Conservation (phyloP, 2,797 vertebrate genomes). For the Sebastiscus tertius region DNA sequence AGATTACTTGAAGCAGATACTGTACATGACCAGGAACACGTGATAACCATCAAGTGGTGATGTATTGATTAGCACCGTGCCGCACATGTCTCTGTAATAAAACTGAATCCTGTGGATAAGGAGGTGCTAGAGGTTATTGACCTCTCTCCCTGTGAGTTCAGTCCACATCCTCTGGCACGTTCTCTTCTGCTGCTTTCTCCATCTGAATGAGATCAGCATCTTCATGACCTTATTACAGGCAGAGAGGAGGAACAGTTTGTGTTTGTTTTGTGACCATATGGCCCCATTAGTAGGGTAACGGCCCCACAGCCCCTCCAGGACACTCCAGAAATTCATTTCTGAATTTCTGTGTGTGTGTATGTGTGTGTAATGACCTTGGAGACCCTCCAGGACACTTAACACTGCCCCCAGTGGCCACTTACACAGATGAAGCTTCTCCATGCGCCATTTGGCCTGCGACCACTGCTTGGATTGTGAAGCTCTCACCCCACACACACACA, state of each 20-base stretch:
- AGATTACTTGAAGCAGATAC: not conserved
- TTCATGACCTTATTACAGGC: conserved; percentile 80
- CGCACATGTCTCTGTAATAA: not conserved
- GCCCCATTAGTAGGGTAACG: conserved; percentile 86
- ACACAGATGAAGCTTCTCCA: conserved; percentile 61
- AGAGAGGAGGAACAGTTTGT: conserved; percentile 77
- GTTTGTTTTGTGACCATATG: conserved; percentile 88
- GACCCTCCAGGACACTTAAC: conserved; percentile 73
- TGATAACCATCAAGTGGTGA: not conserved
- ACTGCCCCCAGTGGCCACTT: conserved; percentile 74
- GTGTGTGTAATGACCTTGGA: conserved; percentile 61
- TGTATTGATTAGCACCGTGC: not conserved
- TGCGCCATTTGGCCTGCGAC: conserved; percentile 62
- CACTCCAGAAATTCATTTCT: conserved; percentile 50
- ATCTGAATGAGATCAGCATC: conserved; percentile 71
- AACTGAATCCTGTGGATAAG: not conserved
- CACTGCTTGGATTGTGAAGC: conserved; percentile 38
- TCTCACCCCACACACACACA: conserved; percentile 7
- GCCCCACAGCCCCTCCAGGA: conserved; percentile 81
- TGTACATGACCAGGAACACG: not conserved
- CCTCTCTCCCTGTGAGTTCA: conserved; percentile 33
- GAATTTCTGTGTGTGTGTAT: conserved; percentile 14
- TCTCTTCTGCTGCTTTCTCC: conserved; percentile 56
- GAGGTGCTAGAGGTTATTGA: conserved; percentile 57
- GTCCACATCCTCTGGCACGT: conserved; percentile 56